Evolutionary conservation across 2,113 vertebrate genomes (phyloP).

Genomic region (Furnarius figulus): DNA sequence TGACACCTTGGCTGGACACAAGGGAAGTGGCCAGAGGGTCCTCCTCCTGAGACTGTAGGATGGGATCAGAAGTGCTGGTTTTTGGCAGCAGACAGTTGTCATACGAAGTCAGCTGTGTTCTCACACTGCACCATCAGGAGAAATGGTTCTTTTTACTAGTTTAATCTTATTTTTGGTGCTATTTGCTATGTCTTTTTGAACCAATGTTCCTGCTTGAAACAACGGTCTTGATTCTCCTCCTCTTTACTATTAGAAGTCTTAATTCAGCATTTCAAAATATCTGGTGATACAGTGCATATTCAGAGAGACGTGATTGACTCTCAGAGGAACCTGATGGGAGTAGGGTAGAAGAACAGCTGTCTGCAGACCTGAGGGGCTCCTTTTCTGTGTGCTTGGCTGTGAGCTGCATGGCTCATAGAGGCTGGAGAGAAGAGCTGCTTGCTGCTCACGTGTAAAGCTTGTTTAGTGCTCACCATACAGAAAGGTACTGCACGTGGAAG

Average conservation of each 20-base stretch:
- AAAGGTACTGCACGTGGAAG: background rate
- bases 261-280: background rate
- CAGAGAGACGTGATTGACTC: background rate
- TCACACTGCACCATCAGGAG: background rate
- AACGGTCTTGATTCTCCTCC: background rate
- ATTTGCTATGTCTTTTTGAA: background rate
- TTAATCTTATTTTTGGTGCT: background rate
- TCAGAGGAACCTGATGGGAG: background rate
- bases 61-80: background rate
- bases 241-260: background rate
- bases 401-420: background rate
- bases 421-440: background rate
- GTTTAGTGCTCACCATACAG: background rate
- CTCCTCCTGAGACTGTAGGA: background rate
- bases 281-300: background rate
- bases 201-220: background rate
- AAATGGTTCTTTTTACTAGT: background rate
- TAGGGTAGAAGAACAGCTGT: background rate
- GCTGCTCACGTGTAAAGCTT: background rate
- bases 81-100: background rate
- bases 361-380: background rate
- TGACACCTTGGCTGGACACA: background rate
- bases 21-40: background rate
- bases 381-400: background rate
- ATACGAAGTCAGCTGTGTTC: background rate